Evolutionary conservation across 1,140 invertebrate genomes (phyloP).

Genomic region (Brachionus rotundiformis): DNA sequence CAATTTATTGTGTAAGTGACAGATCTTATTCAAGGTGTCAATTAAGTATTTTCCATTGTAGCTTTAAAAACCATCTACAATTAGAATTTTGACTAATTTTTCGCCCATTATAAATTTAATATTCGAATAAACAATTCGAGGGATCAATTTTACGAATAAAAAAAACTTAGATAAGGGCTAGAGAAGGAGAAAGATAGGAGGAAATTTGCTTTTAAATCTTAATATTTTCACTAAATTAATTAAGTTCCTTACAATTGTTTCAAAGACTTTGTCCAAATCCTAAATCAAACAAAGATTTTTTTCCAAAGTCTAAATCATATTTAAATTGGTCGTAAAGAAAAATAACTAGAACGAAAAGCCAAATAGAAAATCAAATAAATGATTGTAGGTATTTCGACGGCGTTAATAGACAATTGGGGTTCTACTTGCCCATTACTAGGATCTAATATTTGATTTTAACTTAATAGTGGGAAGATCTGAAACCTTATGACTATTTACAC

Average conservation of each 20-base stretch:
- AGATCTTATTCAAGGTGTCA: conserved; percentile 44
- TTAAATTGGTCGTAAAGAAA: not conserved
- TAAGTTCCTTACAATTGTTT: conserved; percentile 42
- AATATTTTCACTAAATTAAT: conserved; percentile 34
- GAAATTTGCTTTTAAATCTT: conserved; percentile 29
- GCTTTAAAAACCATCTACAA: not conserved
- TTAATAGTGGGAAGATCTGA: not conserved
- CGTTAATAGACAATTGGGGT: not conserved
- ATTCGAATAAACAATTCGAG: conserved; percentile 14
- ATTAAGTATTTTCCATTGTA: conserved; percentile 32
- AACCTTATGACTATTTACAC: not conserved
- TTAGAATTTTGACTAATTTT: conserved; percentile 19
- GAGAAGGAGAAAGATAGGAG: not conserved
- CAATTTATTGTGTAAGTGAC: conserved; percentile 11
- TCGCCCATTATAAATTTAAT: not conserved
- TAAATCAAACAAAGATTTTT: conserved; percentile 26
- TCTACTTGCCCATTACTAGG: conserved; percentile 1
- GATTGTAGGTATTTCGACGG: not conserved
- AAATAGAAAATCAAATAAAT: not conserved
- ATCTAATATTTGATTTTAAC: not conserved
- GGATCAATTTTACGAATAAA: conserved; percentile 28
- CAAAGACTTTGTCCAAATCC: conserved; percentile 2
- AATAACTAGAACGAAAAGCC: conserved; percentile 1
- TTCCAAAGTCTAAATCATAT: conserved; percentile 17
- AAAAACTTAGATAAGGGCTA: not conserved